phyloP scores from a whole-genome alignment of 2,888 invertebrate genomes.

The Bimastos eiseni region DNA sequence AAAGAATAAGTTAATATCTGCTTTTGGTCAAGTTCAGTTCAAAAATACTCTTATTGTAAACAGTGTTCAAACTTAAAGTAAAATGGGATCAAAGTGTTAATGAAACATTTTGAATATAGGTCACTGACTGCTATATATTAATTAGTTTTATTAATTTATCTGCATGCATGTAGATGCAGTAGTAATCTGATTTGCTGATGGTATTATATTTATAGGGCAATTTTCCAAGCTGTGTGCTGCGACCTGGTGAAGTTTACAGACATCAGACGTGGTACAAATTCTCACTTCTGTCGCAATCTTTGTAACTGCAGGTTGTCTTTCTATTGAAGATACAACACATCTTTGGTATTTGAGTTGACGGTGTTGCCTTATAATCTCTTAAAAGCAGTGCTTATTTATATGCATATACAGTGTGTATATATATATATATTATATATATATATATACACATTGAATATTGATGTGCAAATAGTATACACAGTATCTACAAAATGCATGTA shows the following conservation, averaged over 20 bases:
- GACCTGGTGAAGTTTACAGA: slow-evolving; percentile 52
- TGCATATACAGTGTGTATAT: no score
- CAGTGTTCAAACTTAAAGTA: background rate
- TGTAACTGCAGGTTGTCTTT: background rate
- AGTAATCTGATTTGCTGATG: background rate
- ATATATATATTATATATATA: no score
- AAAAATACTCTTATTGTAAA: background rate
- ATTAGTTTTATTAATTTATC: background rate
- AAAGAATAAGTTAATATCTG: no score
- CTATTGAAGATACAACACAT: background rate
- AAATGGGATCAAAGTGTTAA: background rate
- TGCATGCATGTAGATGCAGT: background rate
- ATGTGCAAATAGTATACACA: no score
- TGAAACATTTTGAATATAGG: background rate
- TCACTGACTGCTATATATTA: background rate
- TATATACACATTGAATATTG: no score
- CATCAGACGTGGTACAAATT: slow-evolving; percentile 55
- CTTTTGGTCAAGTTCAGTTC: background rate
- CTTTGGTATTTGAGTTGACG: background rate
- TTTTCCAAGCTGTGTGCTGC: slow-evolving; percentile 52
- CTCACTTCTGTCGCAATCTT: slow-evolving; percentile 8
- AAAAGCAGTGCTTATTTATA: background rate
- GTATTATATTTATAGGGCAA: slow-evolving; percentile 47
- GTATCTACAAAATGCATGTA: background rate
- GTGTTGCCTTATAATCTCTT: background rate